Base-by-base conservation (phyloP, 2,888 invertebrate species). In the Agrotis clavis region DNA sequence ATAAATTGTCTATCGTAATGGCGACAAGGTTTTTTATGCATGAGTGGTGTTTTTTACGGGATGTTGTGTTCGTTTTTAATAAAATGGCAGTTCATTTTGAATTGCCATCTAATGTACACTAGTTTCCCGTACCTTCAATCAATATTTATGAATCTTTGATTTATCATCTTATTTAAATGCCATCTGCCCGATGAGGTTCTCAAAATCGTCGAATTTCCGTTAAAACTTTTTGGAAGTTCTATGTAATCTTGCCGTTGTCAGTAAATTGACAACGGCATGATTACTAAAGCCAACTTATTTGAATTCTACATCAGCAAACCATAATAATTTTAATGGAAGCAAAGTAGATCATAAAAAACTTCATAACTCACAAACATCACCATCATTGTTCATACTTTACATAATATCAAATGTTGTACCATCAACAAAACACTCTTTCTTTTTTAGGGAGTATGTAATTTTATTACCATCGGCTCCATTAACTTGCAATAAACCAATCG, bases 401-500 rank as follows among this genome's bases (percentile, higher is more conserved):
- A 35, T 60, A 54, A 54, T 50, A 60, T 47, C 50, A 47, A 11
- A 1, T 41, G 35, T 61, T 21, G 45, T 50, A 61, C 18, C 2
- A 48, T 18, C 21, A 30, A 35, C 61, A 4, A 80, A 64, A n/a
- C 64, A 75, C 81, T 74, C 21, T 78, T 66, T 60, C 62, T 56
- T 66, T 81, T 75, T 70, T 45, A 76, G 47, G 62, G 30, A 41
- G 6, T 35, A 51, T 66, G 45, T 67, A 60, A 61, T 50, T 51
- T 53, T 41, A 63, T 47, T 61, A 35, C 18, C 47, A 51, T 14
- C 48, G 48, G 67, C 68, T 79, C 79, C 74, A 62, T 67, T 74
- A 74, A 69, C 67, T 75, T 41, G 80, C 64, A 66, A 74, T 70
- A 70, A 65, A 76, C 67, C 71, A 71, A 66, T 67, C 60, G 51